phyloP scores from a whole-genome alignment of 2,797 vertebrate genomes.

The Momotus momota region DNA sequence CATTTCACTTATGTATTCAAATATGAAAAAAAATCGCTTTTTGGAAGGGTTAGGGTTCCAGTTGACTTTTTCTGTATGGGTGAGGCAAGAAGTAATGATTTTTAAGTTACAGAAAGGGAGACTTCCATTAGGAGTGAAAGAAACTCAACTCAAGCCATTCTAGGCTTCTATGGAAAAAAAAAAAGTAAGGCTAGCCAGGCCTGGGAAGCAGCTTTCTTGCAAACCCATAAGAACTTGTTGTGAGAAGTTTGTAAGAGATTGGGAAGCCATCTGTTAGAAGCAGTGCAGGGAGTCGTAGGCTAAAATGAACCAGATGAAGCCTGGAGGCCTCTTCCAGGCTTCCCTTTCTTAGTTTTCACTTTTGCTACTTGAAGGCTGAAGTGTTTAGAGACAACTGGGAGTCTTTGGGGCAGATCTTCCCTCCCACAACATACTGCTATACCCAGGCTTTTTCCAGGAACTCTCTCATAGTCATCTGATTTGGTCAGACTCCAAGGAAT shows the following conservation, averaged over 20 bases:
- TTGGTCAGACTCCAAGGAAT: slow-evolving; percentile 17
- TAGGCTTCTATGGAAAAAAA: not conserved
- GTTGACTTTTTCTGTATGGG: rapidly evolving
- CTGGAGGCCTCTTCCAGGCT: slow-evolving; percentile 16
- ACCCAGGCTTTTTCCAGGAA: not conserved
- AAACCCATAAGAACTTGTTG: not conserved
- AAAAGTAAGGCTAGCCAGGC: not conserved
- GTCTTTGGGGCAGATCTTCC: not conserved
- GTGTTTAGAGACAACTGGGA: not conserved
- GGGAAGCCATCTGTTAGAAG: not conserved
- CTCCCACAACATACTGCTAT: not conserved
- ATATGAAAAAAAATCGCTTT: not conserved
- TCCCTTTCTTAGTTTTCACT: not conserved
- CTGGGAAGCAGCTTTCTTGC: not conserved
- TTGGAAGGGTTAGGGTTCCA: not conserved
- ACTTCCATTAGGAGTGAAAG: not conserved
- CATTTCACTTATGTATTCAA: not conserved
- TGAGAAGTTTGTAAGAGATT: not conserved
- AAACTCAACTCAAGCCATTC: too few species aligned
- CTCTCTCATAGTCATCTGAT: not conserved
- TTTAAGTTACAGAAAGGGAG: not conserved
- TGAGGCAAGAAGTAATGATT: not conserved
- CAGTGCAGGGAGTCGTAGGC: not conserved
- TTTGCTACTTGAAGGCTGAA: not conserved
- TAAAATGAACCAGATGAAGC: not conserved